Percentiles rank a stretch among this genome's conserved stretches.
Evolutionary conservation across 2,888 invertebrate genomes (phyloP).

Genomic region (Mythimna loreyi): DNA sequence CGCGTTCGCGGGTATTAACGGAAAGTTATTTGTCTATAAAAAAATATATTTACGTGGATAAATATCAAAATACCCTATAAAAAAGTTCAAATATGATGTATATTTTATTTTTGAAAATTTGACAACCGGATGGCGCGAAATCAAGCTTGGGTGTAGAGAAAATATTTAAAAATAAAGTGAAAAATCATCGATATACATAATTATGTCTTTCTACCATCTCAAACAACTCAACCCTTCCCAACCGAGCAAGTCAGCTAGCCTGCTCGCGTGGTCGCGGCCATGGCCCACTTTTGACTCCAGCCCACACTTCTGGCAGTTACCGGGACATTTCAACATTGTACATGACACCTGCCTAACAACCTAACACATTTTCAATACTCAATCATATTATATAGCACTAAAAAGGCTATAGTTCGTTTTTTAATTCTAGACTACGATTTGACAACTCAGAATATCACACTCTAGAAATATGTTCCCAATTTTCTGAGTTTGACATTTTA

Average conservation of each 20-base stretch:
- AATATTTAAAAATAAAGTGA: neutral
- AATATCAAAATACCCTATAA: too few species aligned
- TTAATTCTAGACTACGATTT: too few species aligned
- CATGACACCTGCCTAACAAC: constrained; percentile 67
- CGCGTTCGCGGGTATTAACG: too few species aligned
- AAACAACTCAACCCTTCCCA: constrained; percentile 33
- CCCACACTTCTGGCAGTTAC: constrained; percentile 84
- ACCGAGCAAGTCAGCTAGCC: constrained; percentile 30
- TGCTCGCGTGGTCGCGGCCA: constrained; percentile 72
- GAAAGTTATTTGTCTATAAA: too few species aligned
- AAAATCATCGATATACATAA: neutral
- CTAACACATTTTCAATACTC: constrained; percentile 51
- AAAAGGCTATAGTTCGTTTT: constrained; percentile 24
- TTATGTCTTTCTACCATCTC: neutral
- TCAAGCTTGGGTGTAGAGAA: too few species aligned
- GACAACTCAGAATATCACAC: too few species aligned
- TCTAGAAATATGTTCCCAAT: too few species aligned
- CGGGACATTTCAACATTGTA: constrained; percentile 77
- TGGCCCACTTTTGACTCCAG: constrained; percentile 80
- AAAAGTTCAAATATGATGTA: too few species aligned
- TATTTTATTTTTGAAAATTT: too few species aligned
- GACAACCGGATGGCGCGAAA: too few species aligned
- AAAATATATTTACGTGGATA: too few species aligned
- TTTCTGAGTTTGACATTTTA: too few species aligned
- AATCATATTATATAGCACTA: constrained; percentile 48